Evolutionary conservation across 2,888 invertebrate species (phyloP), one percentile per base, ranked within the genome.

Genomic region (Yponomeuta evonymella): DNA sequence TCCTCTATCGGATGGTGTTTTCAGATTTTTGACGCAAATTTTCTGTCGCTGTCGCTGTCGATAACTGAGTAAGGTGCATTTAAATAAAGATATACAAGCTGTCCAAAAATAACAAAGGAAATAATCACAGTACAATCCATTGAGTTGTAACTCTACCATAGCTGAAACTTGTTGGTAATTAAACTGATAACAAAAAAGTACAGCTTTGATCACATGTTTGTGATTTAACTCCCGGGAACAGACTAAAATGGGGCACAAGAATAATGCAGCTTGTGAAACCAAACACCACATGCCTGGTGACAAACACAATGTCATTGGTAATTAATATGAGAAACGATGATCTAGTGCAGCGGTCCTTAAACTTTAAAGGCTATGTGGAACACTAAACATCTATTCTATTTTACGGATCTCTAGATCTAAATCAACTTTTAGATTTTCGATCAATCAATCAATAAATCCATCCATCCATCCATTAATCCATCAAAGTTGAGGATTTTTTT

Each of bases 81-180:
- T 5, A 43, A 4, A 6, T 43, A 43, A 43, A 43, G 43, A 33
- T 33, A 33, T 33, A 33, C 33, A 33, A 33, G 33, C 33, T 33
- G 15, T 15, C 33, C 5, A 33, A 71, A 69, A 67, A 23, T 23
- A 10, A 71, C n/a, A n/a, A 64, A 71, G 30, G 48, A 12, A 64
- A 67, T 73, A 72, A 71, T 75, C 76, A 76, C 76, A 72, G 67
- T 71, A 65, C 15, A 76, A 70, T 73, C 76, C 76, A 63, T 74
- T 71, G n/a, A 76, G 75, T 65, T 75, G 75, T 69, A 78, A 74
- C 70, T 78, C 78, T 73, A 74, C 75, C 75, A 75, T 74, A 48
- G 51, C 51, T 58, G 51, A 15, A 15, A 15, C 51, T 58, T 58
- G 51, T 58, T 58, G 51, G 51, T 15, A 58, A 15, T 15, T 58